Percentiles rank a stretch among this genome's conserved stretches.
These are phyloP conservation scores for Trachymyrmex cornetzi DNA, from an alignment of 1,140 invertebrate genomes.

Conservation along the genomic window DNA sequence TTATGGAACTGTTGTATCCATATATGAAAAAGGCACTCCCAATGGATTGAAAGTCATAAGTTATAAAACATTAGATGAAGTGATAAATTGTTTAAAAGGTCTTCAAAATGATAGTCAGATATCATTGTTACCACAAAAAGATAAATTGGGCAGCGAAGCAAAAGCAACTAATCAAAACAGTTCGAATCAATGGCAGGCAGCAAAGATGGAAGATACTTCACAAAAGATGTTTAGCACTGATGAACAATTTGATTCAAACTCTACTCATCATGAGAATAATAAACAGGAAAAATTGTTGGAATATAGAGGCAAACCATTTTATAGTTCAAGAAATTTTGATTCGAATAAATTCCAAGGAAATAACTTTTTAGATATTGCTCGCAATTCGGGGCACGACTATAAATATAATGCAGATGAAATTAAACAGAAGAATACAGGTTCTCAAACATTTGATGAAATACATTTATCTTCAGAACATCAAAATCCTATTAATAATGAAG, in stretches of 20 bases:
- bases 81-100: neutral
- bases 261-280: neutral
- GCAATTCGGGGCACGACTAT: neutral
- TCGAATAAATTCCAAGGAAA: neutral
- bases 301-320: neutral
- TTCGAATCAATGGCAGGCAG: neutral
- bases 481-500: too few relatives aligned
- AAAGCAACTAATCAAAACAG: neutral
- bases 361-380: neutral
- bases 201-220: neutral
- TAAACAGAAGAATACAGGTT: neutral
- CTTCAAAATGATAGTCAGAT: neutral
- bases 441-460: neutral
- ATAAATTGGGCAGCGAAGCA: neutral
- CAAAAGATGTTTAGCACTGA: too few relatives aligned
- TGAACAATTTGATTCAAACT: neutral
- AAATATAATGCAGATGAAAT: neutral
- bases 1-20: constrained; percentile 8
- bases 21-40: neutral
- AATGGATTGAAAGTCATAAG: neutral
- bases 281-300: neutral
- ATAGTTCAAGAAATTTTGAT: neutral
- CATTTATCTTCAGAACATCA: neutral
- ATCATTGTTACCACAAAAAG: constrained; percentile 26
- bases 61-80: neutral